A percentile compares a stretch with the other conserved stretches of the same genome.
These are phyloP conservation scores for Sceliomorpha sp. DNA, from an alignment of 2,888 invertebrate genomes.

Conservation along the genomic window DNA sequence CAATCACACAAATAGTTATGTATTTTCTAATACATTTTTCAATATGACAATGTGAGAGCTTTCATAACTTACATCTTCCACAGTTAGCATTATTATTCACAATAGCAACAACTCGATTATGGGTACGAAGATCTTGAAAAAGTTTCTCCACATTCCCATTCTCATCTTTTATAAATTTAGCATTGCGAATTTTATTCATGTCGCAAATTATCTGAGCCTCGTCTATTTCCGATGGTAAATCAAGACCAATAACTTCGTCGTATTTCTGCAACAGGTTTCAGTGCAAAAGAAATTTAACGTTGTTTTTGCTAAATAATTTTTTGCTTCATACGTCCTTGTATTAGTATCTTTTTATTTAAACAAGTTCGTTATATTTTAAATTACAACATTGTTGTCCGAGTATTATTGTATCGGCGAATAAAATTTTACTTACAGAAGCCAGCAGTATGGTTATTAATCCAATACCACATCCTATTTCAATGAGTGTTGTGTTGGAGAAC, in stretches of 20 bases:
- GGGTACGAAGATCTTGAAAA: constrained; percentile 60
- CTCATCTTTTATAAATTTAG: constrained; percentile 71
- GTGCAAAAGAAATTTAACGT: not conserved
- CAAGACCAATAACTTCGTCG: constrained; percentile 74
- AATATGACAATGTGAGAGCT: too few species aligned
- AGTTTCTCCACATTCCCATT: constrained; percentile 63
- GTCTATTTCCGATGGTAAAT: constrained; percentile 73
- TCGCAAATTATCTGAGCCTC: constrained; percentile 75
- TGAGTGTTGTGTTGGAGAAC: constrained; percentile 63
- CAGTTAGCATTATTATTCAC: constrained; percentile 72
- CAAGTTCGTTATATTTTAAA: too few species aligned
- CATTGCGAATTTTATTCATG: constrained; percentile 73
- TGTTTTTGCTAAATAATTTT: too few species aligned
- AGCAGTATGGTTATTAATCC: constrained; percentile 74
- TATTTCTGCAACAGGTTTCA: constrained; percentile 66
- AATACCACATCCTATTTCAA: constrained; percentile 76
- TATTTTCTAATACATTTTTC: too few species aligned
- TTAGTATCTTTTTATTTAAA: too few species aligned
- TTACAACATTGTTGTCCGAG: too few species aligned
- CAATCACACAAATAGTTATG: too few species aligned
- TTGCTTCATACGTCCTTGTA: too few species aligned
- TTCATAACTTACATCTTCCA: constrained; percentile 72
- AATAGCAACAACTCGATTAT: constrained; percentile 64
- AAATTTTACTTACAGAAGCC: constrained; percentile 67
- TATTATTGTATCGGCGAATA: too few species aligned